phyloP scores from a whole-genome alignment of 2,888 invertebrate genomes.

The Plagodis dolabraria region DNA sequence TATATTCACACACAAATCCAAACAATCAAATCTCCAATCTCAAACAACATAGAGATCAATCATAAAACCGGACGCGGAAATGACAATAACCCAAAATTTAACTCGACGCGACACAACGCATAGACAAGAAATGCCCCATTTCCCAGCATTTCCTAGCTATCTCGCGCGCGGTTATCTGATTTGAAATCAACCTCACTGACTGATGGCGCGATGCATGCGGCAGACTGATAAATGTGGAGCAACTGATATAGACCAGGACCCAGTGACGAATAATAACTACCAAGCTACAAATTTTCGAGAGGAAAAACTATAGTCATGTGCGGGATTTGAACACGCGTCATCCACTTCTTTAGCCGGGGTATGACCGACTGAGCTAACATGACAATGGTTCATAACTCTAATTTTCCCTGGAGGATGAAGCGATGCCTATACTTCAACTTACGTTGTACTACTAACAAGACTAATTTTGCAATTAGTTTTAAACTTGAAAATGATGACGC shows the following conservation, averaged over 20 bases:
- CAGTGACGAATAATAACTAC: background rate
- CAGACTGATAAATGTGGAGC: constrained; percentile 47
- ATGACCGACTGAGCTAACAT: too few relatives aligned
- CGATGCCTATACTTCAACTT: too few relatives aligned
- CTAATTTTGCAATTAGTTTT: too few relatives aligned
- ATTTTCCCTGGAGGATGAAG: too few relatives aligned
- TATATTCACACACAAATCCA: background rate
- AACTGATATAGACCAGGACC: constrained; percentile 14
- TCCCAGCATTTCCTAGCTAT: constrained; percentile 16
- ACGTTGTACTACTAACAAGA: too few relatives aligned
- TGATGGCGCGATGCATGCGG: constrained; percentile 50
- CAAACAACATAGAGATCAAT: constrained; percentile 7
- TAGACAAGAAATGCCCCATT: constrained; percentile 17
- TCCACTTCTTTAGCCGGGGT: too few relatives aligned
- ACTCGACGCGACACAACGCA: constrained; percentile 1
- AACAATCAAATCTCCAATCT: background rate
- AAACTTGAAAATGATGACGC: too few relatives aligned
- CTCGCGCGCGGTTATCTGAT: constrained; percentile 24
- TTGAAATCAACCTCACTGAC: constrained; percentile 46
- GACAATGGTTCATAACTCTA: too few relatives aligned
- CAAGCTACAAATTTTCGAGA: too few relatives aligned
- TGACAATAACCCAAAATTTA: constrained; percentile 10
- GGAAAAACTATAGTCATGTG: too few relatives aligned
- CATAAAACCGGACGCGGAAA: constrained; percentile 12
- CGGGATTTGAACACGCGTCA: too few relatives aligned